A percentile compares a stretch with the other conserved stretches of the same genome.
Evolutionary conservation across 64 coral and sea anemone species (phyloP).

Genomic region (Montipora foliosa): DNA sequence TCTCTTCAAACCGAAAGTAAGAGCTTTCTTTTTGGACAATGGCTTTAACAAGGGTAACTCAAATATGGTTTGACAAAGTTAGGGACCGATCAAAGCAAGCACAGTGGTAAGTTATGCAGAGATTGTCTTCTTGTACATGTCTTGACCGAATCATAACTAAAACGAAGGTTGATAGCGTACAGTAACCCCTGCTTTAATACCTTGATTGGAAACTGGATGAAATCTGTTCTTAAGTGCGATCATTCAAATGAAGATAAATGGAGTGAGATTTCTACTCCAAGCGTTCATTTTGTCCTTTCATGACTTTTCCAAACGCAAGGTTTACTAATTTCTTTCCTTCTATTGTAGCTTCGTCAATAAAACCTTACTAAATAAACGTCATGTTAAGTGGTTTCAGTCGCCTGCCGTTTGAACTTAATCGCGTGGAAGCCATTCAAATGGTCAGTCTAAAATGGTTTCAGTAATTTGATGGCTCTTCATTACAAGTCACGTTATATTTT

Average conservation of each 20-base stretch:
- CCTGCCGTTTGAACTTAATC: background rate
- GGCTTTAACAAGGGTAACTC: constrained; percentile 69
- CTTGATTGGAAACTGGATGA: too few relatives aligned
- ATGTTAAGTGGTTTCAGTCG: background rate
- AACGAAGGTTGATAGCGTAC: background rate
- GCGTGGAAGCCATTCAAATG: background rate
- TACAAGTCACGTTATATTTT: background rate
- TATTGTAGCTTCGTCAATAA: background rate
- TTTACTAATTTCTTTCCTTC: background rate
- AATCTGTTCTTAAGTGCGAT: background rate
- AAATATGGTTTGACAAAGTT: constrained; percentile 77
- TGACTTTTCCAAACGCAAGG: background rate
- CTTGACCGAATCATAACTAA: background rate
- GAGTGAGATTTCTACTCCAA: background rate
- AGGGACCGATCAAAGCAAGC: constrained; percentile 54
- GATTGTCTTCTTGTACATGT: background rate
- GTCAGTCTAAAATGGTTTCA: background rate
- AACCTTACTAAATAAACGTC: background rate
- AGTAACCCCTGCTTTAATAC: background rate
- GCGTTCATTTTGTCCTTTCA: background rate
- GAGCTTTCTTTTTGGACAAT: background rate
- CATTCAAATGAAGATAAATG: background rate
- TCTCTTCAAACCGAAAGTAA: background rate
- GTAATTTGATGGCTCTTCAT: background rate
- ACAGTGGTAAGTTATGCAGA: constrained; percentile 32